Conservation (phyloP, 2,888 invertebrate genomes). For the Chesias legatella region DNA sequence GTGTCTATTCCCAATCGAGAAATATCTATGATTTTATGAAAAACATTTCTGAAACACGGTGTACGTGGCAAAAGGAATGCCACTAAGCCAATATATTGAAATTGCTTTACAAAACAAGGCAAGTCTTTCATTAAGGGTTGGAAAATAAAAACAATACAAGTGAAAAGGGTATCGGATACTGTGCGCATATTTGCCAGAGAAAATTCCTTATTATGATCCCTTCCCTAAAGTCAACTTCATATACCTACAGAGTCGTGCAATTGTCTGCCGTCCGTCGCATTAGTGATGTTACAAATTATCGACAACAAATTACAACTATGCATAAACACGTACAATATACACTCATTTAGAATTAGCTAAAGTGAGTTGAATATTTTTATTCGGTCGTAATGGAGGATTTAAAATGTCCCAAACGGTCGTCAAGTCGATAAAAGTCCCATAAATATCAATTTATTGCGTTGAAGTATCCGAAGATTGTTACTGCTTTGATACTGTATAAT, state of each 20-base stretch:
- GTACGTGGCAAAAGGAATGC: constrained; percentile 41
- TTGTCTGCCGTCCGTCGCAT: constrained; percentile 56
- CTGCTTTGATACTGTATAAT: constrained; percentile 17
- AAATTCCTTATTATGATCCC: constrained; percentile 77
- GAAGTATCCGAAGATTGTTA: constrained; percentile 27
- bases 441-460: constrained; percentile 32
- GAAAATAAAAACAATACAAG: constrained; percentile 79
- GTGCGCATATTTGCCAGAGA: constrained; percentile 70
- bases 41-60: constrained; percentile 34
- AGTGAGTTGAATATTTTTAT: constrained; percentile 29
- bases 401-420: constrained; percentile 26
- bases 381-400: constrained; percentile 28
- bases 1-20: constrained; percentile 31
- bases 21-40: constrained; percentile 33
- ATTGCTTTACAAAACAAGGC: constrained; percentile 66
- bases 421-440: constrained; percentile 32
- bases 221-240: constrained; percentile 69
- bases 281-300: constrained; percentile 34
- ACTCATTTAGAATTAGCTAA: constrained; percentile 25
- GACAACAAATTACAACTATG: constrained; percentile 30
- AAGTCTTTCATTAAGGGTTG: constrained; percentile 77
- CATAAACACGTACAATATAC: constrained; percentile 12
- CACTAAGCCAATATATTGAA: constrained; percentile 63
- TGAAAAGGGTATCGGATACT: constrained; percentile 75
- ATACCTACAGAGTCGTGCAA: constrained; percentile 62